phyloP scores from a whole-genome alignment of 2,113 vertebrate genomes.

The Sceloporus tristichus region DNA sequence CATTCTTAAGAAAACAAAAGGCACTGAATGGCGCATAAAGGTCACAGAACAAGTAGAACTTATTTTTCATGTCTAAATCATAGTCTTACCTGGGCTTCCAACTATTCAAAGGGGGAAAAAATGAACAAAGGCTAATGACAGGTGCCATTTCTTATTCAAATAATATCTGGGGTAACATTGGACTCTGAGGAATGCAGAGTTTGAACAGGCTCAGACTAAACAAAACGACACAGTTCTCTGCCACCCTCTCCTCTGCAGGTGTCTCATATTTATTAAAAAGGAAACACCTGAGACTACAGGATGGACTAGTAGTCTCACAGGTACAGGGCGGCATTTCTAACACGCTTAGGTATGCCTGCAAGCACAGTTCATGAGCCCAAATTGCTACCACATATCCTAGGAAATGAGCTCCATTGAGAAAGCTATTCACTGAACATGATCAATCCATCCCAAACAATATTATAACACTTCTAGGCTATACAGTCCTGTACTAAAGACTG shows the following conservation, averaged over 20 bases:
- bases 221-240: constrained; percentile 74
- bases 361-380: constrained; percentile 64
- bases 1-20: constrained; percentile 76
- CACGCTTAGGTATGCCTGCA: constrained; percentile 65
- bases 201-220: constrained; percentile 75
- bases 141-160: constrained; percentile 78
- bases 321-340: constrained; percentile 73
- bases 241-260: constrained; percentile 60
- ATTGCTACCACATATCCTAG: constrained; percentile 74
- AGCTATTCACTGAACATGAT: constrained; percentile 66
- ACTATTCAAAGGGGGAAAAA: constrained; percentile 73
- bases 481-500: not conserved
- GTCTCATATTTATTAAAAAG: constrained; percentile 71
- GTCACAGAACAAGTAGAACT: constrained; percentile 71
- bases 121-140: constrained; percentile 78
- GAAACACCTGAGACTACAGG: constrained; percentile 64
- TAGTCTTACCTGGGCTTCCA: constrained; percentile 50
- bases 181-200: constrained; percentile 74
- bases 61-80: constrained; percentile 65
- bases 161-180: constrained; percentile 71
- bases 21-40: constrained; percentile 73
- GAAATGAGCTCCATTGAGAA: constrained; percentile 69
- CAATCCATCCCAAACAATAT: constrained; percentile 6
- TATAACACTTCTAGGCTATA: not conserved
- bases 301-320: constrained; percentile 69